Base-by-base conservation (phyloP, 1,140 invertebrate genomes). In the Megalonaias nervosa region DNA sequence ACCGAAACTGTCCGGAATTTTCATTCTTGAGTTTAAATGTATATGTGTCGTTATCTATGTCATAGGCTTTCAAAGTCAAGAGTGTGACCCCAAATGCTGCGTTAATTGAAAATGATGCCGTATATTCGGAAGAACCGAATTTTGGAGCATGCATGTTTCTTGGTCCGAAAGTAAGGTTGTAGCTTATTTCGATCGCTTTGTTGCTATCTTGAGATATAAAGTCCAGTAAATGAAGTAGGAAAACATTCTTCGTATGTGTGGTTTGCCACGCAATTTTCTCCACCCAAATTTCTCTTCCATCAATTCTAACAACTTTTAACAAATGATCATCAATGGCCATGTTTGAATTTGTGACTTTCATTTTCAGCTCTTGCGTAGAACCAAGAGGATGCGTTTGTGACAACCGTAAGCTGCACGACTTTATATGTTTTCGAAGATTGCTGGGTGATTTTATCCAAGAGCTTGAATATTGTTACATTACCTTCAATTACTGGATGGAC, bases 241-340 rank as follows among this genome's bases (percentile, higher is more conserved):
- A 73, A 12, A 55, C 26, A 26, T 72, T 60, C 17, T 62, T 19
- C 21, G 71, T 76, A 73, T 76, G 70, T 57, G 72, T 68, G 55
- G 81, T 82, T 48, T 65, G 70, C 80, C 80, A 81, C n/a, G 65
- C 64, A 78, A 77, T 82, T 66, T 74, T 74, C 12, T 62, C 74
- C 2, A 80, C 14, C 38, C 77, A 17, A 16, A 82, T 57, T 48
- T 66, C 17, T 60, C 74, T 64, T 38, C 69, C 72, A 67, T 75
- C 60, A 23, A 38, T 17, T 59, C 58, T 58, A 19, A 56, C 62
- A 15, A 60, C 77, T 14, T 58, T 17, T 17, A 82, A 16, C 17
- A 80, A 65, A 62, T 56, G 2, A 2, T 64, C 9, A 56, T 59
- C 31, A 15, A 3, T 19, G 5, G 38, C 26, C 9, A 11, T 17